Evolutionary conservation across 1,140 invertebrate genomes (phyloP), one percentile per base, ranked within the genome.

Genomic region (Diprion similis): DNA sequence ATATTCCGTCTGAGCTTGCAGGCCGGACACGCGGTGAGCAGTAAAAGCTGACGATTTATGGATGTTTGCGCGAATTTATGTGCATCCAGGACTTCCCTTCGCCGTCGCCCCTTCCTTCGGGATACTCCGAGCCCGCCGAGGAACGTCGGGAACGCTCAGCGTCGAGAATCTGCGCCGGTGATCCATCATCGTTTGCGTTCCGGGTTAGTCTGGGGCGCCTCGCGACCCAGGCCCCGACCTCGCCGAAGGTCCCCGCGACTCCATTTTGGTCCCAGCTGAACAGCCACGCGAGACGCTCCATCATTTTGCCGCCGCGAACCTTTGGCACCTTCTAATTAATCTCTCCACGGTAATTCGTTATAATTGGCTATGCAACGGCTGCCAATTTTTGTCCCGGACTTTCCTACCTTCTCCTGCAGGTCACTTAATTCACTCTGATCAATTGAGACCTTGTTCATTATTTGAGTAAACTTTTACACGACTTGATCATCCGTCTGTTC

Each of bases 51-150:
- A 37, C 24, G 24, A 82, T 82, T 82, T 80, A 81, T 81, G 76
- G 76, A 67, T 79, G 77, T 81, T 80, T 79, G 71, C 71, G 74
- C 75, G 75, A 81, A 82, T 82, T 80, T 81, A 81, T 81, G 81
- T 75, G 78, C 75, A 74, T 72, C 69, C 75, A 68, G 19, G 51
- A 15, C 51, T 59, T 17, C n/a, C 24, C 24, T 37, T 6, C 24
- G 1, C 24, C 24, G 1, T 37, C 24, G 24, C 24, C 24, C 24
- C 24, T 6, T 37, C 24, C 24, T 3, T 37, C 24, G 24, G 24
- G 24, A 37, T 37, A 37, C 6, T 37, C 24, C 66, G 71, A 76
- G 68, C 65, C 70, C 67, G 48, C 66, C 71, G 66, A 73, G 73
- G 72, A 72, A 73, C 67, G 70, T 48, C 64, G 47, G 72, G 72